A percentile compares a stretch with the other conserved stretches of the same genome.
phyloP scores from a whole-genome alignment of 2,888 invertebrate genomes.

The Melinaea marsaeus region DNA sequence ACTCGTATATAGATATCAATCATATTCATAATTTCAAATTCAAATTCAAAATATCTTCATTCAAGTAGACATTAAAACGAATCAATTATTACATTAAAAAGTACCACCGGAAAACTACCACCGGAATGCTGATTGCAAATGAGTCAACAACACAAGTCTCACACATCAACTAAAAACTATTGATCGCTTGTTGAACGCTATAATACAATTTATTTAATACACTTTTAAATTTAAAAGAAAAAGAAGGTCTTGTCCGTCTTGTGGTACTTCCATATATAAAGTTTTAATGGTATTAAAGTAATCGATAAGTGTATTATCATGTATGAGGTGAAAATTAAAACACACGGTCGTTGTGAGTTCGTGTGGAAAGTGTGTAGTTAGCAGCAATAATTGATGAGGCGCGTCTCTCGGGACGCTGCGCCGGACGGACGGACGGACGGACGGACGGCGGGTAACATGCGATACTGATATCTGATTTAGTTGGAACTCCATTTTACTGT shows the following conservation, averaged over 20 bases:
- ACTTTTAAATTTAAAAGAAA: background rate
- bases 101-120: too few relatives aligned
- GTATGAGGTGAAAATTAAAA: constrained; percentile 60
- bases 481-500: constrained; percentile 7
- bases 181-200: too few relatives aligned
- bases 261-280: background rate
- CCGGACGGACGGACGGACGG: constrained; percentile 34
- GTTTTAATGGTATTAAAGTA: background rate
- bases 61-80: too few relatives aligned
- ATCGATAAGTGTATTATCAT: constrained; percentile 13
- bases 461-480: constrained; percentile 37
- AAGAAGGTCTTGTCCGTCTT: background rate
- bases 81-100: too few relatives aligned
- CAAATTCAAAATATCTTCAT: too few relatives aligned
- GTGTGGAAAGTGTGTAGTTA: constrained; percentile 39
- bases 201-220: too few relatives aligned
- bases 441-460: constrained; percentile 44
- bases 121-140: too few relatives aligned
- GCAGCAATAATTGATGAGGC: constrained; percentile 49
- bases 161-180: too few relatives aligned
- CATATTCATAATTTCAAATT: too few relatives aligned
- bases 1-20: too few relatives aligned
- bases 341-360: constrained; percentile 41
- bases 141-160: too few relatives aligned
- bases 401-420: constrained; percentile 30